Evolutionary conservation across 2,113 vertebrate species (phyloP).

Genomic region (Poeciliopsis retropinna): DNA sequence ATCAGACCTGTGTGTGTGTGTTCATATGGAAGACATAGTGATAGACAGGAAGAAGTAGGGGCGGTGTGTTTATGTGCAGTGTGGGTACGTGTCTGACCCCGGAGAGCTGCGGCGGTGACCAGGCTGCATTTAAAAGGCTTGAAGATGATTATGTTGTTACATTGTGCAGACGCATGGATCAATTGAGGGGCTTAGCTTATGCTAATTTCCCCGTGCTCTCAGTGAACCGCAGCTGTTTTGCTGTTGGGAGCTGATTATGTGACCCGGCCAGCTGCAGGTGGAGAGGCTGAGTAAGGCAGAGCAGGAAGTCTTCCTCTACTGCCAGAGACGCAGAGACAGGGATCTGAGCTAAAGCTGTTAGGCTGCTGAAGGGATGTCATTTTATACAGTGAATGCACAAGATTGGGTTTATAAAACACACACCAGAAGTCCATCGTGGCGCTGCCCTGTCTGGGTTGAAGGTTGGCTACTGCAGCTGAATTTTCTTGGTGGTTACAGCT

Average conservation of each 20-base stretch:
- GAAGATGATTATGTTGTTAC: conserved; percentile 56
- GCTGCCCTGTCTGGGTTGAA: too few species aligned
- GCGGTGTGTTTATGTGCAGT: conserved; percentile 48
- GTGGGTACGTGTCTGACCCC: conserved; percentile 25
- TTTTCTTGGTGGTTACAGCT: too few species aligned
- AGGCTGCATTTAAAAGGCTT: conserved; percentile 28
- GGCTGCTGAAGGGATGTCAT: background rate
- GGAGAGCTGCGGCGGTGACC: conserved; percentile 36
- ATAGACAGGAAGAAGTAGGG: conserved; percentile 21
- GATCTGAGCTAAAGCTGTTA: conserved; percentile 39
- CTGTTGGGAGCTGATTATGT: conserved; percentile 76
- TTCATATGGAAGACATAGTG: conserved; percentile 8
- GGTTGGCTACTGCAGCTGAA: too few species aligned
- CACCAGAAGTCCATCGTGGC: too few species aligned
- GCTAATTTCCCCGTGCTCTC: conserved; percentile 74
- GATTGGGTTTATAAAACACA: background rate
- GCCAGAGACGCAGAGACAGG: conserved; percentile 41
- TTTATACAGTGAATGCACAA: background rate
- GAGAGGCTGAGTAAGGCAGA: conserved; percentile 54
- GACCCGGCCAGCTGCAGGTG: conserved; percentile 77
- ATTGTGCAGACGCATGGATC: conserved; percentile 42
- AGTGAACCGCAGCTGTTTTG: conserved; percentile 74
- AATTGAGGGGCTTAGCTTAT: conserved; percentile 35
- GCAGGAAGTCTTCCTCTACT: conserved; percentile 57
- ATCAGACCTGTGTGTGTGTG: conserved; percentile 28